Percentiles rank a stretch among this genome's conserved stretches.
These are phyloP conservation scores for Pluvialis apricaria DNA, from an alignment of 2,113 vertebrate species.

Conservation along the genomic window DNA sequence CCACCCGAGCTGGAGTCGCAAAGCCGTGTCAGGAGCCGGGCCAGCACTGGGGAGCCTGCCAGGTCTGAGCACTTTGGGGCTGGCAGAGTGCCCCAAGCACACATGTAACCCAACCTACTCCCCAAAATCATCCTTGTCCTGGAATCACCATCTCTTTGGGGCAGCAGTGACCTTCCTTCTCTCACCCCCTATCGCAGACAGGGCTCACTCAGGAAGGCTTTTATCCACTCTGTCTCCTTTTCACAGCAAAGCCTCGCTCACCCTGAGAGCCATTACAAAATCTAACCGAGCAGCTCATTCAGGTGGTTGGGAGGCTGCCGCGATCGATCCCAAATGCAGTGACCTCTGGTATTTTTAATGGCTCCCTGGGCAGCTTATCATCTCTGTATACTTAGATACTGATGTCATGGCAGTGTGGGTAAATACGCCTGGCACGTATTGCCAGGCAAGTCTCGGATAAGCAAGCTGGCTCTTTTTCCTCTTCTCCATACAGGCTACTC, in stretches of 20 bases:
- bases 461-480: background rate
- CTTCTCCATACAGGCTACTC: background rate
- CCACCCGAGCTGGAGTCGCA: background rate
- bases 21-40: background rate
- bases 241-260: rapidly evolving
- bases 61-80: background rate
- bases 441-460: background rate
- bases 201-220: background rate
- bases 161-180: background rate
- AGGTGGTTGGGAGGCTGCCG: background rate
- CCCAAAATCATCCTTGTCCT: background rate
- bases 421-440: background rate
- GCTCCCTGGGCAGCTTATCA: background rate
- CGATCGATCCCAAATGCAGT: background rate
- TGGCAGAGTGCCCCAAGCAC: rapidly evolving
- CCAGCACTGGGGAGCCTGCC: background rate
- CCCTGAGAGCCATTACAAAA: background rate
- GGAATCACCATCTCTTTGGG: background rate
- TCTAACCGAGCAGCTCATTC: background rate
- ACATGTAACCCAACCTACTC: background rate
- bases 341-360: slow-evolving; percentile 33
- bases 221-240: background rate
- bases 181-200: background rate
- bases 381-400: slow-evolving; percentile 1
- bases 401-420: background rate